phyloP scores from a whole-genome alignment of 1,140 invertebrate species.

The Drosophila ficusphila region DNA sequence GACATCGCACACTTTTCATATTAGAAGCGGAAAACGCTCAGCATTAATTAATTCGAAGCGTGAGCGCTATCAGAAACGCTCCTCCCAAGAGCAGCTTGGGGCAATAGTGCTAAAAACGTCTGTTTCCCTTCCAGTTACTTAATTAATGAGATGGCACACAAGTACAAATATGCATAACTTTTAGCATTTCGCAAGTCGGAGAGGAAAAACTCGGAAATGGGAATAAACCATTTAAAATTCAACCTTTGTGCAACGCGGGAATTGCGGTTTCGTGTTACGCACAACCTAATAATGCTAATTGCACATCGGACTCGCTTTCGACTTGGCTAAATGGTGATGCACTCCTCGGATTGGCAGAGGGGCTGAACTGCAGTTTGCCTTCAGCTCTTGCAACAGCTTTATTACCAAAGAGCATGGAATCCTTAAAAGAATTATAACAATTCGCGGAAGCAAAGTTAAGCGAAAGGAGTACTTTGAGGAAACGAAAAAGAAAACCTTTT shows the following conservation, averaged over 20 bases:
- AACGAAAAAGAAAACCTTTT: too few relatives aligned
- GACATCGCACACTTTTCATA: slow-evolving; percentile 30
- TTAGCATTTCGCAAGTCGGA: slow-evolving; percentile 4
- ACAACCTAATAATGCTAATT: slow-evolving; percentile 61
- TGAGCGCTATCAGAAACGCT: slow-evolving; percentile 55
- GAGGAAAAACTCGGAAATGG: not conserved
- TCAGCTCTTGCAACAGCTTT: not conserved
- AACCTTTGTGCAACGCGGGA: slow-evolving; percentile 15
- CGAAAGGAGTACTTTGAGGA: too few relatives aligned
- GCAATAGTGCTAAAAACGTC: slow-evolving; percentile 53
- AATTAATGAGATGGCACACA: slow-evolving; percentile 56
- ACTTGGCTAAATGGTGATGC: slow-evolving; percentile 8
- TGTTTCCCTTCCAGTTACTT: slow-evolving; percentile 45
- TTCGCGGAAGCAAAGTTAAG: too few relatives aligned
- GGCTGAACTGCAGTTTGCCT: not conserved
- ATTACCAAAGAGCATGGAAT: not conserved
- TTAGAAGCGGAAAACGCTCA: slow-evolving; percentile 27
- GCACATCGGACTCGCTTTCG: slow-evolving; percentile 22
- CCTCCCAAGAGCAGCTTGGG: slow-evolving; percentile 18
- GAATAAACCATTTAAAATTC: slow-evolving; percentile 12
- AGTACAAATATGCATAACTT: slow-evolving; percentile 14
- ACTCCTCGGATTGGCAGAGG: slow-evolving; percentile 5
- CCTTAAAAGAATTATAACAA: not conserved
- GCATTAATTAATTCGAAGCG: slow-evolving; percentile 69
- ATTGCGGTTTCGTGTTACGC: slow-evolving; percentile 43